Conservation (phyloP, 2,113 vertebrate species). For the Apus apus region DNA sequence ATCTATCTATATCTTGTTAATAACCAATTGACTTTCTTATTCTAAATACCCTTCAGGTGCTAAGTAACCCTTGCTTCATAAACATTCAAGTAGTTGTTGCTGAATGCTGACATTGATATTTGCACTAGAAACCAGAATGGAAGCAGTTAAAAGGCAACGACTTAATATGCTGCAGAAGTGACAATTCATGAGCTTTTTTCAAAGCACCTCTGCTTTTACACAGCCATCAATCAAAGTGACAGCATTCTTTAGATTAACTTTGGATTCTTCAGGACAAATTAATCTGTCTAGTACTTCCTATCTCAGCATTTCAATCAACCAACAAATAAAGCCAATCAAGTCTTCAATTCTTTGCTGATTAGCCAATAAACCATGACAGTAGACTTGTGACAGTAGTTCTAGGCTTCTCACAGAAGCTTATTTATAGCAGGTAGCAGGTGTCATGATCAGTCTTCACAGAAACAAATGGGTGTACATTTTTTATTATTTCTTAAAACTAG, state of each 20-base stretch:
- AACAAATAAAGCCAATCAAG: conserved; percentile 92
- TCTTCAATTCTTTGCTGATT: conserved; percentile 92
- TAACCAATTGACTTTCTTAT: background rate
- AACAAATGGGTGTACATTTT: background rate
- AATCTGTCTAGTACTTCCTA: conserved; percentile 88
- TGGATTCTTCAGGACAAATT: conserved; percentile 86
- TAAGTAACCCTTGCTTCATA: background rate
- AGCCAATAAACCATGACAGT: conserved; percentile 76
- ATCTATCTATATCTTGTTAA: background rate
- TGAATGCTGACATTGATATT: conserved; percentile 3
- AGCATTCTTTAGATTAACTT: conserved; percentile 81
- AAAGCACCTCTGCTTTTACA: conserved; percentile 71
- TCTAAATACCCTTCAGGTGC: background rate
- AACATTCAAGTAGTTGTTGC: background rate
- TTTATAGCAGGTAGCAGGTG: conserved; percentile 26
- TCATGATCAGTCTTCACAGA: background rate
- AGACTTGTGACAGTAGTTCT: conserved; percentile 47
- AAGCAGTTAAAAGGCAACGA: conserved; percentile 47
- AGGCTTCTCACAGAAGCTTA: conserved; percentile 20
- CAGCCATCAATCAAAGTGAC: conserved; percentile 89
- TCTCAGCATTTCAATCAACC: conserved; percentile 87
- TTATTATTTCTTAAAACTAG: background rate
- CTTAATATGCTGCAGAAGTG: conserved; percentile 9
- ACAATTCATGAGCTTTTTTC: conserved; percentile 7
- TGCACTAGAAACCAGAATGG: conserved; percentile 16